Evolutionary conservation across 2,888 invertebrate species (phyloP).

Genomic region (Criorhina ranunculi): DNA sequence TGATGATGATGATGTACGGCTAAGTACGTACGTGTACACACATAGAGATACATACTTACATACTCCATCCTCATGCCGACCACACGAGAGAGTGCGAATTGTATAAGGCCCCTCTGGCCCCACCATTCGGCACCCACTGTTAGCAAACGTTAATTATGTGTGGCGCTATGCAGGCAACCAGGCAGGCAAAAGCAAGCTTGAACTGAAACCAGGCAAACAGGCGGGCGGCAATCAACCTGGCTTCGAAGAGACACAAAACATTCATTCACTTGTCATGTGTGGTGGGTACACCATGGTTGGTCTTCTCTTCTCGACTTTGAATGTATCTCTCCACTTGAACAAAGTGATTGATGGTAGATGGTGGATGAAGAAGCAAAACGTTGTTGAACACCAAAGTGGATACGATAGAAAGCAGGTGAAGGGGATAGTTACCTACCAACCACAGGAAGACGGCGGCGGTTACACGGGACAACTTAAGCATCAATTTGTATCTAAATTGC

Average conservation of each 20-base stretch:
- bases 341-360: conserved; percentile 75
- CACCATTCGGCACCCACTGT: conserved; percentile 2
- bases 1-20: conserved; percentile 68
- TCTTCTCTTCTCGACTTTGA: conserved; percentile 39
- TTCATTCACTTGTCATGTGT: conserved; percentile 75
- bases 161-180: conserved; percentile 73
- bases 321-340: conserved; percentile 30
- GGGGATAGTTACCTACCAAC: conserved; percentile 37
- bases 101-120: conserved; percentile 1
- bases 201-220: conserved; percentile 46
- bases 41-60: background rate
- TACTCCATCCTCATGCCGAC: background rate
- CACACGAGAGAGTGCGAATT: conserved; percentile 63
- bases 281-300: conserved; percentile 71
- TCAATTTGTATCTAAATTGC: conserved; percentile 72
- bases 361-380: conserved; percentile 73
- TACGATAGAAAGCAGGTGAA: conserved; percentile 42
- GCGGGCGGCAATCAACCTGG: conserved; percentile 70
- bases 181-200: conserved; percentile 45
- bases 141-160: conserved; percentile 73
- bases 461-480: conserved; percentile 47
- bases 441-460: conserved; percentile 58
- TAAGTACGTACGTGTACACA: conserved; percentile 55
- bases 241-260: conserved; percentile 74
- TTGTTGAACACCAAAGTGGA: conserved; percentile 66